A percentile compares a stretch with the other conserved stretches of the same genome.
These are phyloP conservation scores for Plectropomus leopardus DNA, from an alignment of 2,113 vertebrate genomes.

Conservation along the genomic window DNA sequence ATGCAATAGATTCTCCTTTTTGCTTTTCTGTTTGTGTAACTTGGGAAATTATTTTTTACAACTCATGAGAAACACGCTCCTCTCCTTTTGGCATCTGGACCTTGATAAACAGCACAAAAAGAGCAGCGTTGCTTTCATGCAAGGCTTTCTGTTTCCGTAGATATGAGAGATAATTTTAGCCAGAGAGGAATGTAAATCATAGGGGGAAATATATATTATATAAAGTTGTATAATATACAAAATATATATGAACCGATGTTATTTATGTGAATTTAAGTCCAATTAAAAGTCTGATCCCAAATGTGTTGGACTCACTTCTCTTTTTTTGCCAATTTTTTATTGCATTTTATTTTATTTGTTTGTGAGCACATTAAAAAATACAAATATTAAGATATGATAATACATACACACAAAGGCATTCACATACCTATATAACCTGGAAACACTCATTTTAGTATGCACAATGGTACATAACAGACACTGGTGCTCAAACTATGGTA, in stretches of 20 bases:
- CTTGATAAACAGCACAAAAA: constrained; percentile 78
- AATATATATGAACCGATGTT: constrained; percentile 87
- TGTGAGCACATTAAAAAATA: background rate
- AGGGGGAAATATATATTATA: constrained; percentile 88
- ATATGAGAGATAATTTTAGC: constrained; percentile 77
- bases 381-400: too few species aligned
- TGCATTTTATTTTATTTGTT: background rate
- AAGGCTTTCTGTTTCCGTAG: constrained; percentile 79
- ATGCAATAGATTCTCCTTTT: constrained; percentile 76
- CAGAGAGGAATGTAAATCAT: constrained; percentile 85
- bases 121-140: constrained; percentile 74
- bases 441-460: too few species aligned
- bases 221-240: constrained; percentile 87
- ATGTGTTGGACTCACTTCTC: constrained; percentile 44
- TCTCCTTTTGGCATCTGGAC: constrained; percentile 76
- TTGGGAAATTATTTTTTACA: constrained; percentile 73
- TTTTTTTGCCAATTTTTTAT: constrained; percentile 24
- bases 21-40: constrained; percentile 75
- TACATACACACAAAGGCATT: too few species aligned
- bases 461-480: too few species aligned
- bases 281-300: constrained; percentile 86
- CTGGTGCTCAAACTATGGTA: too few species aligned
- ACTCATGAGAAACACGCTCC: constrained; percentile 73
- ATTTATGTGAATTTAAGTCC: constrained; percentile 89
- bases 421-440: too few species aligned